Evolutionary conservation across 1,140 invertebrate genomes (phyloP).

Genomic region (Papilio polytes): DNA sequence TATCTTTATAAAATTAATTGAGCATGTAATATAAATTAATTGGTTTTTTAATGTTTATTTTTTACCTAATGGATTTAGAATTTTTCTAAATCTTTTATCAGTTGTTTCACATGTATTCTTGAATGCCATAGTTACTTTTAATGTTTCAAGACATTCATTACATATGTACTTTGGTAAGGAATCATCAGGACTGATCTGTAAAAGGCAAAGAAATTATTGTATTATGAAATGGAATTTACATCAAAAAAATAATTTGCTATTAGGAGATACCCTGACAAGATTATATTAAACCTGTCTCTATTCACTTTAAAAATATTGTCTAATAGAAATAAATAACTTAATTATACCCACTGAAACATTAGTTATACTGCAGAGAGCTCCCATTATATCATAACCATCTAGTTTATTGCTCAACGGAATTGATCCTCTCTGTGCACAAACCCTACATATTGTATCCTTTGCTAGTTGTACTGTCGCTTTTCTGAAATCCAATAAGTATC

Average conservation of each 20-base stretch:
- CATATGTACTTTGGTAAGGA: constrained; percentile 76
- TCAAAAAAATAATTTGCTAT: constrained; percentile 47
- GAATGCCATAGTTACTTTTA: constrained; percentile 64
- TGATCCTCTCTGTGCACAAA: constrained; percentile 69
- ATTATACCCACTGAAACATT: constrained; percentile 71
- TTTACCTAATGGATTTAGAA: constrained; percentile 74
- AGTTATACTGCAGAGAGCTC: constrained; percentile 64
- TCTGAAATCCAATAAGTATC: constrained; percentile 56
- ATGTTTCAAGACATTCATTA: constrained; percentile 63
- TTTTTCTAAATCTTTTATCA: constrained; percentile 72
- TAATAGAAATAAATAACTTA: neutral
- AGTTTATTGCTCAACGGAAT: constrained; percentile 65
- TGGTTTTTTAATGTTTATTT: constrained; percentile 13
- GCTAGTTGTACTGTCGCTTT: constrained; percentile 58
- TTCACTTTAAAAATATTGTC: no score
- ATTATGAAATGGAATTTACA: constrained; percentile 48
- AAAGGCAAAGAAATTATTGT: constrained; percentile 22
- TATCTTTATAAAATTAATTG: neutral
- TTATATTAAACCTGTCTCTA: no score
- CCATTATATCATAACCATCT: constrained; percentile 70
- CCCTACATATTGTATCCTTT: constrained; percentile 73
- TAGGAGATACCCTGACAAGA: no score
- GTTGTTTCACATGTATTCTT: constrained; percentile 69
- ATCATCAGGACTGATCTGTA: constrained; percentile 64
- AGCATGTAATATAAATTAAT: neutral